phyloP scores from a whole-genome alignment of 2,113 vertebrate species.

The Eurypyga helias region DNA sequence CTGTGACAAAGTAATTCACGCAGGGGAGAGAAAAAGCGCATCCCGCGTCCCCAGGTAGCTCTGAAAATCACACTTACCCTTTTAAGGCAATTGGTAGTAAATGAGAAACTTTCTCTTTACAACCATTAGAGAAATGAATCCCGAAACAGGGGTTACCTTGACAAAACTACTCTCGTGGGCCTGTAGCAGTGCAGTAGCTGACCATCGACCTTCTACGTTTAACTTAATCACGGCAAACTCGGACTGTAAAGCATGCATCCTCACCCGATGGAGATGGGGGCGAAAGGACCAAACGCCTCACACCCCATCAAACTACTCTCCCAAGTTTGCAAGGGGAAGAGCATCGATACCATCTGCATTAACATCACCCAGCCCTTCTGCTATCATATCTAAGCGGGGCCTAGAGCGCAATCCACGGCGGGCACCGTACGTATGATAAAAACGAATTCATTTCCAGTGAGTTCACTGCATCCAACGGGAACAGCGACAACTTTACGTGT shows the following conservation, averaged over 20 bases:
- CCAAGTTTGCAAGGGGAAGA: not conserved
- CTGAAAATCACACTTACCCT: not conserved
- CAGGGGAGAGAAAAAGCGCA: not conserved
- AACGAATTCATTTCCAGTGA: not conserved
- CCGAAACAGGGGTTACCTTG: not conserved
- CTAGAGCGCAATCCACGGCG: not conserved
- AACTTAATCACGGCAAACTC: conserved; percentile 30
- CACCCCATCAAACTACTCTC: not conserved
- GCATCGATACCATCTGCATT: conserved; percentile 1
- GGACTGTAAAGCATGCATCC: not conserved
- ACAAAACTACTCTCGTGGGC: not conserved
- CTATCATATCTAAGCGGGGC: not conserved
- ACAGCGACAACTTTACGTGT: not conserved
- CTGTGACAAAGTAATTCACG: not conserved
- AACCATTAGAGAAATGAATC: not conserved
- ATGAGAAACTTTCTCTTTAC: not conserved
- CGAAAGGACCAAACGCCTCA: not conserved
- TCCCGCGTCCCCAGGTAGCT: not conserved
- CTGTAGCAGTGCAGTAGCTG: not conserved
- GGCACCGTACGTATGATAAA: not conserved
- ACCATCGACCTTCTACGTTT: not conserved
- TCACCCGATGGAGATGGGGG: not conserved
- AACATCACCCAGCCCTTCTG: not conserved
- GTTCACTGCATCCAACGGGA: not conserved
- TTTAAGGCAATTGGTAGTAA: not conserved